These are phyloP conservation scores for Greenwoodochromis staneri DNA, from an alignment of 2,113 vertebrate genomes.

Conservation along the genomic window DNA sequence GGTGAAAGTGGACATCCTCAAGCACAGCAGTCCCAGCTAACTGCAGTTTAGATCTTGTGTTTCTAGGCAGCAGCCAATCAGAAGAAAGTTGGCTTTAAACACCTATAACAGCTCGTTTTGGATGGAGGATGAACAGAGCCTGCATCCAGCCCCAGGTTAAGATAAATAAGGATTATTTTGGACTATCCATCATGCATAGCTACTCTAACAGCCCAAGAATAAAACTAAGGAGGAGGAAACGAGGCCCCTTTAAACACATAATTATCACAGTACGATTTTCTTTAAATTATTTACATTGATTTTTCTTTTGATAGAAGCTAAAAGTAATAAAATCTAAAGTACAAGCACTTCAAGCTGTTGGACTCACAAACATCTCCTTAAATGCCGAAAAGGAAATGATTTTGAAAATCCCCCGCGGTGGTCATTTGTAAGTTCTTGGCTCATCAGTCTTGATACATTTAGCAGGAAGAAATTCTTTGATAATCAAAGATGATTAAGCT, in stretches of 20 bases:
- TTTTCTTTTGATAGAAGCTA: not conserved
- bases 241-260: not conserved
- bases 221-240: not conserved
- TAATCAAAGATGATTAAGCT: constrained; percentile 26
- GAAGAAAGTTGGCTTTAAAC: not conserved
- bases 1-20: not conserved
- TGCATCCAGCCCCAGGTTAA: not conserved
- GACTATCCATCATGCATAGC: not conserved
- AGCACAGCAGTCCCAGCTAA: not conserved
- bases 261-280: not conserved
- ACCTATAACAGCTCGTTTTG: not conserved
- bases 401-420: not conserved
- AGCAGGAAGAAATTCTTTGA: constrained; percentile 13
- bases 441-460: not conserved
- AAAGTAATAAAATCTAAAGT: not conserved
- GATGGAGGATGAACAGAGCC: not conserved
- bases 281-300: not conserved
- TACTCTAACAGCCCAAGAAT: not conserved
- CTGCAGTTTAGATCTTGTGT: not conserved
- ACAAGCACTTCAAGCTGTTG: not conserved
- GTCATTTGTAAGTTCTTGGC: not conserved
- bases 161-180: not conserved
- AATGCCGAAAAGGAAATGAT: not conserved
- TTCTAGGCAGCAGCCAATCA: not conserved
- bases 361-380: not conserved